Base-by-base conservation (phyloP, 2,797 vertebrate species). In the Carcharodon carcharias region DNA sequence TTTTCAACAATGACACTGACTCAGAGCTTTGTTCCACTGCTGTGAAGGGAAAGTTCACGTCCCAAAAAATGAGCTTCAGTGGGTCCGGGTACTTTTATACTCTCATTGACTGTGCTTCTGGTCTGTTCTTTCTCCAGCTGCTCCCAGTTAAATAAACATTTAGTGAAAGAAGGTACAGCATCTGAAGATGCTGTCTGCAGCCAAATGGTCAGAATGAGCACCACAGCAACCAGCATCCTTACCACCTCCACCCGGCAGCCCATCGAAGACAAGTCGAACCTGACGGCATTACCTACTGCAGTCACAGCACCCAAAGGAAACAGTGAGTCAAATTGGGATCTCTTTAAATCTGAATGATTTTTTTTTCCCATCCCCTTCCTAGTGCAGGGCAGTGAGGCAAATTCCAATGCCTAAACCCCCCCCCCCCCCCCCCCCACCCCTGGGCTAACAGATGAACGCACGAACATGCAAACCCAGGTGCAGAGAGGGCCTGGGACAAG, bases 121-220 rank as follows among this genome's bases (percentile, higher is more conserved):
- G n/a, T 63, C 91, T 91, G 56, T 91, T n/a, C 89, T 65, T 23
- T n/a, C 61, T 65, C 21, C n/a, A 93, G 91, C 35, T 93, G 91
- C 16, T 7, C 35, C 91, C 61, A 40, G n/a, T 65, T 82, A 45
- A 82, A 82, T 45, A 45, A 40, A 45, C 40, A 6, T 82, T 82
- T 93, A 61, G 31, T 93, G n/a, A 93, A 93, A 93, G 35, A 40
- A 63, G 91, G 91, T 12, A 93, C 91, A 65, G 16, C 91, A 2
- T 63, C 61, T 65, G 35, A 63, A 65, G 91, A 93, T 65, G 91
- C 61, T 28, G 61, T n/a, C 16, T 93, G 91, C 6, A 35, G 61
- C 80, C 40, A 45, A 45, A 40, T 45, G 18, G 2, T 1, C 87
- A 58, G 56, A 40, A 18, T 61, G 7, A n/a, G 61, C 91, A 63